A percentile compares a stretch with the other conserved stretches of the same genome.
phyloP scores from a whole-genome alignment of 2,888 invertebrate genomes.

The Andrena minutula region DNA sequence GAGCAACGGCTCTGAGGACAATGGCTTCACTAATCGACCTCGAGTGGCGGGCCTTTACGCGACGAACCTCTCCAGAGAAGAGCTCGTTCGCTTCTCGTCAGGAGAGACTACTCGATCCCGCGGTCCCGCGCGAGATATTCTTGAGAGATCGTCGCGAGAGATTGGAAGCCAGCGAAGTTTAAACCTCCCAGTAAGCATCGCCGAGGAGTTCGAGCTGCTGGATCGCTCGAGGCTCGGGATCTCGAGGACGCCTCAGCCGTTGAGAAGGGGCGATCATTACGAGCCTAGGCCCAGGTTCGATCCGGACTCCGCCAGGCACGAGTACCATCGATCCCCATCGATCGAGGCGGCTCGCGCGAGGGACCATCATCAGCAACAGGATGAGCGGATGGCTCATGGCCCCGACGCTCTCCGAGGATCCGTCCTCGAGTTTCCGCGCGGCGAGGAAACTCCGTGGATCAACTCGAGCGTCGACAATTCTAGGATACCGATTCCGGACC shows the following conservation, averaged over 20 bases:
- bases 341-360: conserved; percentile 37
- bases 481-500: background rate
- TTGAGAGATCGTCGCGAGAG: conserved; percentile 57
- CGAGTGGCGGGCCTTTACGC: conserved; percentile 79
- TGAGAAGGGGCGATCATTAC: conserved; percentile 65
- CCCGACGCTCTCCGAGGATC: conserved; percentile 1
- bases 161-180: conserved; percentile 76
- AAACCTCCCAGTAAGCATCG: conserved; percentile 70
- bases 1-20: conserved; percentile 82
- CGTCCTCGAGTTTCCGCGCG: conserved; percentile 26
- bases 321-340: conserved; percentile 56
- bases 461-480: conserved; percentile 4
- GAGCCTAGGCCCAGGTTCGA: conserved; percentile 28
- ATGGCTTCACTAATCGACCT: conserved; percentile 81
- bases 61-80: conserved; percentile 77
- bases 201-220: conserved; percentile 57
- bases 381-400: conserved; percentile 1
- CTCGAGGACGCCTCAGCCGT: conserved; percentile 78
- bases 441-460: conserved; percentile 13
- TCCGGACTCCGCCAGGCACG: conserved; percentile 33
- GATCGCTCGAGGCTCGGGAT: conserved; percentile 69
- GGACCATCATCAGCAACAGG: conserved; percentile 34
- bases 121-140: conserved; percentile 65
- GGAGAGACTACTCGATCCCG: conserved; percentile 75
- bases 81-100: conserved; percentile 74